Evolutionary conservation across 1,140 invertebrate species (phyloP).

Genomic region (Pseudomyrmex dendroicus): DNA sequence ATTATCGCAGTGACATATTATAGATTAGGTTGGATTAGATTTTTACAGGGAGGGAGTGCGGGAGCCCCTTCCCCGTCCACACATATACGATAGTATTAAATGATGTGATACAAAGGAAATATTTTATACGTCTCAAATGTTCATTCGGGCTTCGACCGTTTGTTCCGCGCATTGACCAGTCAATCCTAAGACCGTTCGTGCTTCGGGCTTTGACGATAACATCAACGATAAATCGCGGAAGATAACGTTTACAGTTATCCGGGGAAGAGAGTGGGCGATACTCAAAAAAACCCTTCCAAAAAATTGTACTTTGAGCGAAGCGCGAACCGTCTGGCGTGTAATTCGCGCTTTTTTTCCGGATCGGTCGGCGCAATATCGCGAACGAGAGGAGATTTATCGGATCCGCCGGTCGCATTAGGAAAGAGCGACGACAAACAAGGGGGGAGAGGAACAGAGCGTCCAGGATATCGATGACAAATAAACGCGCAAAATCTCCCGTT

Average conservation of each 20-base stretch:
- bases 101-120: too few relatives aligned
- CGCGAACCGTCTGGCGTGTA: conserved; percentile 42
- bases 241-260: conserved; percentile 50
- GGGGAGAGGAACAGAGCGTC: conserved; percentile 17
- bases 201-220: too few relatives aligned
- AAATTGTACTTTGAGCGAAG: conserved; percentile 6
- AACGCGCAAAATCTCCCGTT: conserved; percentile 69
- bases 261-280: background rate
- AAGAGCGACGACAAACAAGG: background rate
- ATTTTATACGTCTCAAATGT: too few relatives aligned
- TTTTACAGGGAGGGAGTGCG: too few relatives aligned
- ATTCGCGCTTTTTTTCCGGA: conserved; percentile 59
- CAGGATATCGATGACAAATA: conserved; percentile 72
- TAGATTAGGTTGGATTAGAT: too few relatives aligned
- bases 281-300: background rate
- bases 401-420: conserved; percentile 51
- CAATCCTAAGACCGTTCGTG: too few relatives aligned
- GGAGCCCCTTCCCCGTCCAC: too few relatives aligned
- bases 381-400: conserved; percentile 56
- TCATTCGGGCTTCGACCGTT: too few relatives aligned
- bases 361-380: conserved; percentile 48
- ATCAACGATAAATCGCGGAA: conserved; percentile 45
- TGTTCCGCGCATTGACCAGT: too few relatives aligned
- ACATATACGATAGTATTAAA: too few relatives aligned
- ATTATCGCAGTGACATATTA: too few relatives aligned